Conservation (phyloP, 2,797 vertebrate species). For the Melanotaenia pygmaea region DNA sequence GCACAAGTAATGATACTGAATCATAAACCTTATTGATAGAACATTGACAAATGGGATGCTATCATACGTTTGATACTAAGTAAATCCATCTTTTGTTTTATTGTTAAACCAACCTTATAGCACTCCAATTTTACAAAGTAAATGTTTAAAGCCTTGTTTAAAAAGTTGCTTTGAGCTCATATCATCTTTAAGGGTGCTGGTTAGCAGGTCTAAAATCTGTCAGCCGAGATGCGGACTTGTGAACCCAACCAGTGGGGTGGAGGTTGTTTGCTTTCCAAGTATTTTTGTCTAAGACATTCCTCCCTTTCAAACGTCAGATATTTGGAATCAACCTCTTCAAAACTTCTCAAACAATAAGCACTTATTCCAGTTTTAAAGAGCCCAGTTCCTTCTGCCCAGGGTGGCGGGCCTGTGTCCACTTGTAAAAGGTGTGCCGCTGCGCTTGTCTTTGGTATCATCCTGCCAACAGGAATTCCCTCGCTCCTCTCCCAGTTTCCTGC, state of each 20-base stretch:
- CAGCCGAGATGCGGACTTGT: not conserved
- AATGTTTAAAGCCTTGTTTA: not conserved
- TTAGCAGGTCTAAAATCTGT: not conserved
- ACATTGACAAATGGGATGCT: not conserved
- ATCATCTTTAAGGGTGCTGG: not conserved
- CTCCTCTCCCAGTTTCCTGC: constrained; percentile 83
- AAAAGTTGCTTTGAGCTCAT: not conserved
- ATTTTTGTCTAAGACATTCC: constrained; percentile 16
- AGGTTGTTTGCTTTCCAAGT: constrained; percentile 12
- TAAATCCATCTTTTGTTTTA: not conserved
- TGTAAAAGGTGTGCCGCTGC: constrained; percentile 34
- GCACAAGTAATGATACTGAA: not conserved
- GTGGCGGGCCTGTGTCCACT: constrained; percentile 56
- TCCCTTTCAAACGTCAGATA: constrained; percentile 27
- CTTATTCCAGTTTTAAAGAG: constrained; percentile 49
- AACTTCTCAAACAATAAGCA: constrained; percentile 59
- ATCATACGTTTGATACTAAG: too few relatives aligned
- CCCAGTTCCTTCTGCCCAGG: constrained; percentile 54
- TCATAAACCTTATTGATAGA: not conserved
- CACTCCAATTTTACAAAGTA: not conserved
- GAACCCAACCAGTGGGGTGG: not conserved
- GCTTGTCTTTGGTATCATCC: constrained; percentile 60
- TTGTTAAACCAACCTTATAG: not conserved
- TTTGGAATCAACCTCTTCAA: constrained; percentile 34
- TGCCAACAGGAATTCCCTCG: constrained; percentile 80